Base-by-base conservation (phyloP, 92 coral and sea anemone species). In the Paramuricea clavata region DNA sequence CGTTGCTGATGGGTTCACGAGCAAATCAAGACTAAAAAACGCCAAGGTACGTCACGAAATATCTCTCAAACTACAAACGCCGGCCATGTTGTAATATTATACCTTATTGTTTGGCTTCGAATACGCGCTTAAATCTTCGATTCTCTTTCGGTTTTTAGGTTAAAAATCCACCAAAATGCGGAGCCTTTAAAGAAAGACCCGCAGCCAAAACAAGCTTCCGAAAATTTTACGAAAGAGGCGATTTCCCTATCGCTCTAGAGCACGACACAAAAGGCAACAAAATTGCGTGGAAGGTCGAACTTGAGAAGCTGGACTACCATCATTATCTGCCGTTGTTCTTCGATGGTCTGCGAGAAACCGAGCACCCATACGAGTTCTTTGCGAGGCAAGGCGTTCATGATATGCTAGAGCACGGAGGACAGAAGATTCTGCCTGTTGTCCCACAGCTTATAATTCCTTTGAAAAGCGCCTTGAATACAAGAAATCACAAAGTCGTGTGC, bases 181-280 rank as follows among this genome's bases (percentile, higher is more conserved):
- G 99, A 30, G 99, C 99, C 54, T 94, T 91, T 69, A 93, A 83
- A 59, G 93, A 90, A 76, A 90, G 99, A 83, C 96, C 97, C 0
- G 90, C 99, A 2, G 91, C 89, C 28, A 87, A 61, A 49, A 97
- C 99, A 32, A 94, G 92, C 81, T 97, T 97, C 90, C 93, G 88
- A 82, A 97, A 93, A 81, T 97, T 94, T 89, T 97, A 97, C 89
- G 94, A 94, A 70, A 89, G 99, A 87, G 99, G 99, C 73, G 99
- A 97, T 70, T 97, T 95, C 71, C 99, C 99, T 26, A 97, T 97
- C 86, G 99, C 99, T 22, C 75, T 97, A 65, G 99, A 97, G 87
- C 99, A 97, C 91, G 99, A 97, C 88, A 97, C 99, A 33, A 97
- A 97, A 67, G 99, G 99, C 21, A 97, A 97, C 91, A 97, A 97